Evolutionary conservation across 2,888 invertebrate genomes (phyloP), one percentile per base, ranked within the genome.

Genomic region (Eulithis prunata): DNA sequence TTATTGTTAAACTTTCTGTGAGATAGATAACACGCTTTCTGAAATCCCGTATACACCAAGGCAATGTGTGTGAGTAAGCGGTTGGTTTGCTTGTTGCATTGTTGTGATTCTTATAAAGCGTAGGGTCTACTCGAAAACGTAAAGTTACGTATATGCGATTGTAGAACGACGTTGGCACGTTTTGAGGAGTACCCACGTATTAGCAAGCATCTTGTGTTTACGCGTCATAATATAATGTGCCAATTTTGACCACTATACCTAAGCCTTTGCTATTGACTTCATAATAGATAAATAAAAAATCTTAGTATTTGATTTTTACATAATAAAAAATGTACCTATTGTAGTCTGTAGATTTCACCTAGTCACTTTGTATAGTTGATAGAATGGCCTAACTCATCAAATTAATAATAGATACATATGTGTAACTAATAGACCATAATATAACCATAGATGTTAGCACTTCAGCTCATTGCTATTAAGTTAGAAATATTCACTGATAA

Each of bases 321-420:
- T 53, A 53, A 53, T 41, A 54, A 41, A 41, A 54, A 21, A 41
- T 54, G 32, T 53, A 36, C 13, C 32, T 28, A n/a, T 46, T n/a
- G 21, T 57, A 57, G 57, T 49, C 57, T 32, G 46, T 38, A 57
- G 47, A 14, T 36, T 32, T 36, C 13, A 49, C 49, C 57, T 57
- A 57, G 57, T 57, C 57, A 57, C 57, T 57, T 36, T 32, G 13
- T 4, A 28, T 47, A 47, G 47, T 45, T 10, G 32, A 32, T 45
- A 2, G 11, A 45, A 28, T 56, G n/a, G 45, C n/a, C 45, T 7
- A 47, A 49, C 3, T 49, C 49, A 14, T 21, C 21, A 49, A 49
- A 49, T 21, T 49, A 10, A 49, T 21, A 47, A 13, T 14, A 53
- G n/a, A 5, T 13, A 53, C 36, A 53, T 53, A 11, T n/a, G 57